phyloP scores from a whole-genome alignment of 2,888 invertebrate genomes.

The Drosophila pullipes region DNA sequence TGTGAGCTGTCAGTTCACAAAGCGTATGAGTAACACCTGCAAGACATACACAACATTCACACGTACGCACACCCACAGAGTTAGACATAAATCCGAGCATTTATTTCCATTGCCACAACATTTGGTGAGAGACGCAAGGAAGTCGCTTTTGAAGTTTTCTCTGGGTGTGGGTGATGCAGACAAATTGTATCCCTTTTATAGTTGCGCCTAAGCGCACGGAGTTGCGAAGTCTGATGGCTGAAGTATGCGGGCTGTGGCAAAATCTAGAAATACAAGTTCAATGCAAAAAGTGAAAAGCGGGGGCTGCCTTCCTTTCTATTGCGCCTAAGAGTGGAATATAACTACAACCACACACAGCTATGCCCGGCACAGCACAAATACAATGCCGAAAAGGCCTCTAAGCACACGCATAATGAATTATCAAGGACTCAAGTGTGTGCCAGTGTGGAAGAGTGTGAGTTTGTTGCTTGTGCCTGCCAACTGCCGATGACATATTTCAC shows the following conservation, averaged over 20 bases:
- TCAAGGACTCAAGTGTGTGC: constrained; percentile 54
- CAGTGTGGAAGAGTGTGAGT: constrained; percentile 12
- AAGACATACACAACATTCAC: constrained; percentile 22
- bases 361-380: constrained; percentile 45
- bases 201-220: constrained; percentile 48
- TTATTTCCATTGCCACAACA: constrained; percentile 70
- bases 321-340: constrained; percentile 76
- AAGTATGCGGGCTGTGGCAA: constrained; percentile 74
- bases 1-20: constrained; percentile 55
- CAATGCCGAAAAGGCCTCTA: constrained; percentile 73
- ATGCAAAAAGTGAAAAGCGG: constrained; percentile 42
- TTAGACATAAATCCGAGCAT: constrained; percentile 77
- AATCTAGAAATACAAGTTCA: constrained; percentile 51
- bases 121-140: constrained; percentile 36
- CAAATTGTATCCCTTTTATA: constrained; percentile 66
- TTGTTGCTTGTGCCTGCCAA: constrained; percentile 47
- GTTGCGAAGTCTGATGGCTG: constrained; percentile 53
- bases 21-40: constrained; percentile 74
- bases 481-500: constrained; percentile 83
- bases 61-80: constrained; percentile 17
- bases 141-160: constrained; percentile 74
- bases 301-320: constrained; percentile 33
- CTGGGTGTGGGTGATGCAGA: constrained; percentile 23
- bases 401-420: constrained; percentile 83
- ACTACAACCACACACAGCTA: constrained; percentile 32